Conservation (phyloP, 2,888 invertebrate genomes). For the Phrixothrix hirtus region DNA sequence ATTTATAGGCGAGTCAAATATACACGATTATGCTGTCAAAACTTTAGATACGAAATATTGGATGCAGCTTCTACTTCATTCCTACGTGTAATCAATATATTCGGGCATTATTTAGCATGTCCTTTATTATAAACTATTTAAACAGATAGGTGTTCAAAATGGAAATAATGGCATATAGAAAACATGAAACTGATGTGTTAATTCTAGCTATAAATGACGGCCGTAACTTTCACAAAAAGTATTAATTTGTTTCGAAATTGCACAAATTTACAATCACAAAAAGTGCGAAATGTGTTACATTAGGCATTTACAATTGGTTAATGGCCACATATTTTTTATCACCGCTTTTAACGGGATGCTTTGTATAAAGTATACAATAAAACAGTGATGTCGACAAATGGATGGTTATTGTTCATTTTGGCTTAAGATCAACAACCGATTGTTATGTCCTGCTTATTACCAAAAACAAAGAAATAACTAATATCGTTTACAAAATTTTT, state of each 20-base stretch:
- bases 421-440: neutral
- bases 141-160: neutral
- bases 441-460: neutral
- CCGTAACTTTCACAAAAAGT: constrained; percentile 28
- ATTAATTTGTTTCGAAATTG: constrained; percentile 38
- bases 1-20: too few species aligned
- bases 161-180: neutral
- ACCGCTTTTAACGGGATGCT: neutral
- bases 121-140: neutral
- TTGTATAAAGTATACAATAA: neutral
- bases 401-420: neutral
- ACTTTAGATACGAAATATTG: constrained; percentile 15
- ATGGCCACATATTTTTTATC: constrained; percentile 20
- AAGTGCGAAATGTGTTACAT: constrained; percentile 18
- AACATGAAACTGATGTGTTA: constrained; percentile 25
- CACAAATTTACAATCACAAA: constrained; percentile 35
- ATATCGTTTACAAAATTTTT: too few species aligned
- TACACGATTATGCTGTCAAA: too few species aligned
- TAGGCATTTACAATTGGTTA: constrained; percentile 23
- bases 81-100: constrained; percentile 10
- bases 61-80: constrained; percentile 12
- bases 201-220: constrained; percentile 27
- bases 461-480: neutral
- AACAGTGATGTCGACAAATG: neutral
- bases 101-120: constrained; percentile 3